These are phyloP conservation scores for Petromus typicus DNA, from an alignment of 2,113 vertebrate genomes.

Conservation along the genomic window DNA sequence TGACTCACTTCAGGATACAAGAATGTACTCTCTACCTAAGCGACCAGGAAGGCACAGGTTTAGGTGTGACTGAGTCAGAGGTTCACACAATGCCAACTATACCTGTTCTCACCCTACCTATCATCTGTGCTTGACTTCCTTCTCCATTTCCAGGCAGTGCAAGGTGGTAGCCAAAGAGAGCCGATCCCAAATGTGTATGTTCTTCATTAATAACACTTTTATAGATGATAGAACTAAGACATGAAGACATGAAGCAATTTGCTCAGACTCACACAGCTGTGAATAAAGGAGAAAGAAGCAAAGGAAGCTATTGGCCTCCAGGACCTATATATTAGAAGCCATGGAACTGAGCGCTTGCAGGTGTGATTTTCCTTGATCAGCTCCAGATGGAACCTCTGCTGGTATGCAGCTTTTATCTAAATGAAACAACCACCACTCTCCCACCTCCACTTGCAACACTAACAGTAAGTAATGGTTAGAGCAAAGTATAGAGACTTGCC, in stretches of 20 bases:
- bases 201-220: background rate
- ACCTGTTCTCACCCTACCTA: background rate
- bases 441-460: background rate
- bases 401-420: background rate
- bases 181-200: background rate
- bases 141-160: background rate
- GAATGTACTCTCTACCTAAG: background rate
- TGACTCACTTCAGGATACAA: background rate
- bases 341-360: background rate
- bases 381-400: background rate
- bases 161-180: background rate
- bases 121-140: background rate
- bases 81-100: background rate
- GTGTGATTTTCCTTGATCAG: background rate
- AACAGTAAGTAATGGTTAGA: background rate
- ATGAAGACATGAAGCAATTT: background rate
- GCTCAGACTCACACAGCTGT: background rate
- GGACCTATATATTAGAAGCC: background rate
- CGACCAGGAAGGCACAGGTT: background rate
- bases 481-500: background rate
- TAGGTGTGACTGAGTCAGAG: background rate
- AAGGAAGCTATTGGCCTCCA: background rate
- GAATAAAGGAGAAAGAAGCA: background rate
- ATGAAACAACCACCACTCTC: background rate
- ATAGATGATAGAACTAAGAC: background rate